phyloP scores from a whole-genome alignment of 2,797 vertebrate species.

The Synaphobranchus kaupii region DNA sequence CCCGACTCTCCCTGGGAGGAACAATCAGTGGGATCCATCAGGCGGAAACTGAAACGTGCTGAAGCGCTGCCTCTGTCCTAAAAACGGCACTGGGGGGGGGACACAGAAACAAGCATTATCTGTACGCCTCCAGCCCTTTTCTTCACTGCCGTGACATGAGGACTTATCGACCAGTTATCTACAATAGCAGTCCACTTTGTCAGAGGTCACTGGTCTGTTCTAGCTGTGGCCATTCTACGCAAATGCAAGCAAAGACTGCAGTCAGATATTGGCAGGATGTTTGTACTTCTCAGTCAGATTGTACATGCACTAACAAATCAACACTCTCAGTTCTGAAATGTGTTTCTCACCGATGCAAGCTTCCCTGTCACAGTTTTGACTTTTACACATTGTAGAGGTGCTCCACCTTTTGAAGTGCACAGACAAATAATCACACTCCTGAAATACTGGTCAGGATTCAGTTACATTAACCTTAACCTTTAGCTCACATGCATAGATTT shows the following conservation, averaged over 20 bases:
- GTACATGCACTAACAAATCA: neutral
- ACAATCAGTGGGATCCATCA: constrained; percentile 42
- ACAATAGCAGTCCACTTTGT: neutral
- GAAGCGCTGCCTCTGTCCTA: constrained; percentile 31
- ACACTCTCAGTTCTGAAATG: neutral
- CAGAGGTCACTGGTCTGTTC: neutral
- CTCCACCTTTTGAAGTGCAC: neutral
- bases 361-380: neutral
- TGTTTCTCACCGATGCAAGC: neutral
- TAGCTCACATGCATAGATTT: too few relatives aligned
- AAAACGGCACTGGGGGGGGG: constrained; percentile 29
- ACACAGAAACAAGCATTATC: constrained; percentile 25
- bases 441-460: neutral
- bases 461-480: too few relatives aligned
- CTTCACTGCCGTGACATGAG: constrained; percentile 21
- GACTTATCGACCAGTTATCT: constrained; percentile 24
- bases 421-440: neutral
- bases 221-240: neutral
- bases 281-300: neutral
- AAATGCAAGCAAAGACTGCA: neutral
- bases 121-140: constrained; percentile 18
- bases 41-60: constrained; percentile 34
- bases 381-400: neutral
- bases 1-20: constrained; percentile 20
- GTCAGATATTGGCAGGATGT: neutral